These are phyloP conservation scores for Bicyclus anynana DNA, from an alignment of 1,140 invertebrate species.

Conservation along the genomic window DNA sequence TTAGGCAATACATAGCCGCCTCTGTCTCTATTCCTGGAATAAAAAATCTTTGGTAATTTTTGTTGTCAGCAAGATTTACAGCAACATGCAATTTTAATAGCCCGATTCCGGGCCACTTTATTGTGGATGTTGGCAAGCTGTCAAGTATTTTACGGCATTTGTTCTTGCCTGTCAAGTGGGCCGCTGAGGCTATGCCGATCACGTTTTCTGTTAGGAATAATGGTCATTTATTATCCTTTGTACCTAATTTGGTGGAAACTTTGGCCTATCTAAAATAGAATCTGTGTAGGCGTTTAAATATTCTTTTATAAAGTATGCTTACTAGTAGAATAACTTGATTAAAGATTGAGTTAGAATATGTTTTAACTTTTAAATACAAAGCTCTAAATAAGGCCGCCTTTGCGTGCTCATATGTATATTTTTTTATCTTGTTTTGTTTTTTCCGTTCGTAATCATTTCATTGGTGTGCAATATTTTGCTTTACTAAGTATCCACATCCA, in stretches of 20 bases:
- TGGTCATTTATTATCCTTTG: not conserved
- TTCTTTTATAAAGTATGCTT: too few species aligned
- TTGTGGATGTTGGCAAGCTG: constrained; percentile 48
- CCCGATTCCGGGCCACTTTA: not conserved
- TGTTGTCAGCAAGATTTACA: not conserved
- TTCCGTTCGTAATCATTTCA: too few species aligned
- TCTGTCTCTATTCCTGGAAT: not conserved
- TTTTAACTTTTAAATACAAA: too few species aligned
- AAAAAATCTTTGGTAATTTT: not conserved
- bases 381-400: too few species aligned
- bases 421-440: too few species aligned
- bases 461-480: too few species aligned
- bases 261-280: not conserved
- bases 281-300: not conserved
- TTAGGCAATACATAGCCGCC: not conserved
- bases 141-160: constrained; percentile 56
- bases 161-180: constrained; percentile 46
- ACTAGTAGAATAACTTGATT: too few species aligned
- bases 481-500: too few species aligned
- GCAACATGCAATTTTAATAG: constrained; percentile 2
- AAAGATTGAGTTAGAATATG: too few species aligned
- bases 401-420: too few species aligned
- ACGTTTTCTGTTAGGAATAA: not conserved
- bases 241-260: not conserved
- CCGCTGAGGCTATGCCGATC: constrained; percentile 31